Percentiles rank a stretch among this genome's conserved stretches.
Evolutionary conservation across 1,140 invertebrate species (phyloP).

Genomic region (Lepidotrigona ventralis): DNA sequence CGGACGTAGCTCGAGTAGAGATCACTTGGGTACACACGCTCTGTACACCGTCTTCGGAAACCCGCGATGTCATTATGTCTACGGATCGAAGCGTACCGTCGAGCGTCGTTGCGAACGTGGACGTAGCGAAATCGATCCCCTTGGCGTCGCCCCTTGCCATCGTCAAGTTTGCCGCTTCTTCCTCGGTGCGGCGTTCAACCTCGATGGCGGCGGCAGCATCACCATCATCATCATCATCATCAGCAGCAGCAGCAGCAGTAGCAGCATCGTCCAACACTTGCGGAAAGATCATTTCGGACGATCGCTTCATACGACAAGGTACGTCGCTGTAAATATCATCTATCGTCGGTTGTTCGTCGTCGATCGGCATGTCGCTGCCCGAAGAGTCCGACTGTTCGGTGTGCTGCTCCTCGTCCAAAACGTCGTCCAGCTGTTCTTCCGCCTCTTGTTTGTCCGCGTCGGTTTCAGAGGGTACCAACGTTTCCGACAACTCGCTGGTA

Average conservation of each 20-base stretch:
- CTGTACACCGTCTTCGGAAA: conserved; percentile 78
- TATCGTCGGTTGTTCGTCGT: conserved; percentile 59
- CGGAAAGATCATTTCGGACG: conserved; percentile 94
- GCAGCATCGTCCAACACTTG: conserved; percentile 79
- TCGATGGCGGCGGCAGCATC: conserved; percentile 29
- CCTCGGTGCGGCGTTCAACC: not conserved
- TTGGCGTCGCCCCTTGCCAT: conserved; percentile 27
- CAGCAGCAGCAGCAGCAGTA: not conserved
- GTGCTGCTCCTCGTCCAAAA: conserved; percentile 64
- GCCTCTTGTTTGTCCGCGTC: conserved; percentile 81
- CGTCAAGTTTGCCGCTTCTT: conserved; percentile 10
- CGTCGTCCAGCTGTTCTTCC: conserved; percentile 68
- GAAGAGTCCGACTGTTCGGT: conserved; percentile 71
- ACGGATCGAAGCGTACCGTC: conserved; percentile 74
- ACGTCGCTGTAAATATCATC: conserved; percentile 73
- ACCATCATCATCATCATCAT: too few relatives aligned
- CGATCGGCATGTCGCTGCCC: conserved; percentile 65
- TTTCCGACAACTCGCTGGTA: conserved; percentile 93
- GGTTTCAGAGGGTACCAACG: conserved; percentile 89
- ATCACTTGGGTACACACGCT: conserved; percentile 82
- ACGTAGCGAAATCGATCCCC: conserved; percentile 66
- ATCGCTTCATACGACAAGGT: conserved; percentile 89
- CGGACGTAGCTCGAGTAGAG: conserved; percentile 66
- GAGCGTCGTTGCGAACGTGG: conserved; percentile 44
- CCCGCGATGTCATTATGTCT: conserved; percentile 80